phyloP scores from a whole-genome alignment of 2,888 invertebrate species.

The Netelia fuscicornis region DNA sequence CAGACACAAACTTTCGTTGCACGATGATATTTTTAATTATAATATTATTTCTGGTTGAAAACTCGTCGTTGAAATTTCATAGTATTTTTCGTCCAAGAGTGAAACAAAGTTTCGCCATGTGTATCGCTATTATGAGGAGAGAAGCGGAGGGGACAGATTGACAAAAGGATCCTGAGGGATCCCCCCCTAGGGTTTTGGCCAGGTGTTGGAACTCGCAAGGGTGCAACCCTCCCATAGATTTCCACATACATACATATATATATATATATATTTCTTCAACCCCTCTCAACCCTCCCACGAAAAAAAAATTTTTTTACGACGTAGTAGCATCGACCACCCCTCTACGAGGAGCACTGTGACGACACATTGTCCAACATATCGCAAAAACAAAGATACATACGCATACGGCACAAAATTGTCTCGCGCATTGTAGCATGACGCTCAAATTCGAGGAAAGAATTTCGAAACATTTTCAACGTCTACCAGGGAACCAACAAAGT shows the following conservation, averaged over 20 bases:
- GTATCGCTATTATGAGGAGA: constrained; percentile 50
- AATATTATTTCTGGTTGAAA: not conserved
- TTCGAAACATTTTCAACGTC: not conserved
- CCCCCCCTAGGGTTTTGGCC: constrained; percentile 65
- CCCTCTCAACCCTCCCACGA: constrained; percentile 64
- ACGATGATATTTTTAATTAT: too few relatives aligned
- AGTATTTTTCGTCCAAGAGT: not conserved
- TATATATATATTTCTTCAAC: constrained; percentile 5
- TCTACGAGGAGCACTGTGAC: constrained; percentile 13
- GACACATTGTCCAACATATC: constrained; percentile 26
- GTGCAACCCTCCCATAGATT: constrained; percentile 65
- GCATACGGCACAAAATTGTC: constrained; percentile 11
- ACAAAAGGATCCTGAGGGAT: constrained; percentile 62
- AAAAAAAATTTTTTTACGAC: constrained; percentile 50
- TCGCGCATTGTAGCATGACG: constrained; percentile 23
- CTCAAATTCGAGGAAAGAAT: constrained; percentile 16
- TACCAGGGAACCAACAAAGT: constrained; percentile 16
- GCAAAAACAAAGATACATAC: not conserved
- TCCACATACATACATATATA: constrained; percentile 24
- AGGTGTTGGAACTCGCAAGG: constrained; percentile 65
- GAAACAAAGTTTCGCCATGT: constrained; percentile 26
- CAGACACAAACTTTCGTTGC: too few relatives aligned
- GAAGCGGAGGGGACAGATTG: constrained; percentile 9
- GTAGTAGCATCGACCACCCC: constrained; percentile 7
- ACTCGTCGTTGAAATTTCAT: not conserved